Conservation (phyloP, 2,113 vertebrate species). For the Pitta sordida region DNA sequence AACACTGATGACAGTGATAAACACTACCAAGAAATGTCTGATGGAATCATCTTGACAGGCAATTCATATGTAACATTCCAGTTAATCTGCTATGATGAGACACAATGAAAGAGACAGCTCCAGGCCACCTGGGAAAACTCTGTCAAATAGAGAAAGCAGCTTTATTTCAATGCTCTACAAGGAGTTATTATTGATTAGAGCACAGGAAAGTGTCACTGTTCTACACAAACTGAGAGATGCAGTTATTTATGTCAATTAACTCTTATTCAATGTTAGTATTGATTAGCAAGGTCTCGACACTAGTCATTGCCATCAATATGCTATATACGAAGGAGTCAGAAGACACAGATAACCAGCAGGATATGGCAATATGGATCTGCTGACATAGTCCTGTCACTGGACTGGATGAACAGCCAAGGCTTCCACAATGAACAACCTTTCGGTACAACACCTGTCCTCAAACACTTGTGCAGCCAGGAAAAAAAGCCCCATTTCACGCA, state of each 20-base stretch:
- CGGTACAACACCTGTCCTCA: constrained; percentile 6
- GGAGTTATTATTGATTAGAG: constrained; percentile 79
- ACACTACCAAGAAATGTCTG: constrained; percentile 71
- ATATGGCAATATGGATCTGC: constrained; percentile 60
- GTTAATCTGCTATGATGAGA: constrained; percentile 73
- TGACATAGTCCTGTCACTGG: neutral
- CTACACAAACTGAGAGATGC: constrained; percentile 66
- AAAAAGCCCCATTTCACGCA: neutral
- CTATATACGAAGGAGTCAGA: constrained; percentile 69
- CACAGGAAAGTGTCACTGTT: constrained; percentile 72
- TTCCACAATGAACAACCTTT: constrained; percentile 18
- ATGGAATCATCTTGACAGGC: constrained; percentile 84
- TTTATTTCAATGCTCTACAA: constrained; percentile 66
- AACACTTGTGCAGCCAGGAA: neutral
- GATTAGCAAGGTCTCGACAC: constrained; percentile 81
- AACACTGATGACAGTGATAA: constrained; percentile 76
- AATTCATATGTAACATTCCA: constrained; percentile 83
- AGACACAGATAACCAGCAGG: constrained; percentile 55
- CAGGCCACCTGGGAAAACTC: constrained; percentile 66
- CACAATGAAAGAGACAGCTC: constrained; percentile 75
- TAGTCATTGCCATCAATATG: constrained; percentile 80
- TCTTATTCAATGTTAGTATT: constrained; percentile 75
- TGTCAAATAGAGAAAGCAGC: constrained; percentile 68
- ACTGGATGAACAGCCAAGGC: neutral
- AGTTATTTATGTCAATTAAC: constrained; percentile 80